Conservation (phyloP, 2,797 vertebrate species). For the Liparis tanakae region DNA sequence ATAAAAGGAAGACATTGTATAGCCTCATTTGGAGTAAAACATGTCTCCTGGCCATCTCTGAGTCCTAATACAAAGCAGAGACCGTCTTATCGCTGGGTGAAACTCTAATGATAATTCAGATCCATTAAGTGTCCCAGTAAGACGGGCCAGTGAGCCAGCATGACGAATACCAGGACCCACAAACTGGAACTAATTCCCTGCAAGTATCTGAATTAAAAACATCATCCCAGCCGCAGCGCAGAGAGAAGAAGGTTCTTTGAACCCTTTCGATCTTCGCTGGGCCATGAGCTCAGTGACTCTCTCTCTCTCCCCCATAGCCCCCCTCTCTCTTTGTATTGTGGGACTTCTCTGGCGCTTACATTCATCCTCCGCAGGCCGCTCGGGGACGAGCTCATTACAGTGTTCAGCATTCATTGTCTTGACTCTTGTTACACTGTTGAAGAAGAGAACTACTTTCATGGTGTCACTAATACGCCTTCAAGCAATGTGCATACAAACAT, state of each 20-base stretch:
- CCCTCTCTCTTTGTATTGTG: background rate
- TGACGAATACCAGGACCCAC: background rate
- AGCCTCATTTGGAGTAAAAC: background rate
- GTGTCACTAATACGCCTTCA: conserved; percentile 49
- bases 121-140: background rate
- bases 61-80: background rate
- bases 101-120: background rate
- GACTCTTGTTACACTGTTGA: conserved; percentile 38
- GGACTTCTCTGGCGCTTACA: conserved; percentile 26
- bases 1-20: background rate
- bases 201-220: background rate
- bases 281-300: background rate
- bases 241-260: background rate
- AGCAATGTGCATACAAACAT: conserved; percentile 36
- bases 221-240: background rate
- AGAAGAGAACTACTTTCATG: conserved; percentile 47
- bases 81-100: background rate
- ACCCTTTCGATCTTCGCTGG: background rate
- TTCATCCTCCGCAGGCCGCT: conserved; percentile 48
- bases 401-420: conserved; percentile 50
- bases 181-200: background rate
- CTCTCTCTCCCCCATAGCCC: background rate
- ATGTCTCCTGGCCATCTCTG: background rate
- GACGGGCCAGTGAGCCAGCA: background rate
- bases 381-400: conserved; percentile 58